phyloP scores from a whole-genome alignment of 2,888 invertebrate species.

The Ophion costatus region DNA sequence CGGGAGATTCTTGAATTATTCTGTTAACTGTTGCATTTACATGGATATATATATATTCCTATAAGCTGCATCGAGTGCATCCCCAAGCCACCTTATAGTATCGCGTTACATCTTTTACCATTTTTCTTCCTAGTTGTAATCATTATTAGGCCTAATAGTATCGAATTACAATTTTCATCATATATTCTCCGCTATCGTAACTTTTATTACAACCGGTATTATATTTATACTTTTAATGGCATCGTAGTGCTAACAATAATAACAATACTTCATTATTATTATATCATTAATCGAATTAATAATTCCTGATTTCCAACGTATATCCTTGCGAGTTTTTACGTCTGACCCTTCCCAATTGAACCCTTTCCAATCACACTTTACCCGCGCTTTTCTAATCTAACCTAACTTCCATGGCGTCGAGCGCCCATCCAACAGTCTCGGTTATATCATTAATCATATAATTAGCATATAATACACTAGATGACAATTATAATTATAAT shows the following conservation, averaged over 20 bases:
- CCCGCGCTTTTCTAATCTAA: no score
- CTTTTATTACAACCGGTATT: neutral
- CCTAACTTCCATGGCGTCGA: no score
- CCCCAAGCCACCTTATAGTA: slow-evolving; percentile 32
- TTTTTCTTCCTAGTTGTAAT: neutral
- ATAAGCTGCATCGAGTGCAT: slow-evolving; percentile 38
- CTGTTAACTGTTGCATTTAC: slow-evolving; percentile 45
- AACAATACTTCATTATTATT: neutral
- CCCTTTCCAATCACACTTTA: no score
- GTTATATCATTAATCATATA: no score
- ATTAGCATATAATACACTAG: no score
- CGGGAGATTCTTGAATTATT: slow-evolving; percentile 65
- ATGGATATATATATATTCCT: neutral
- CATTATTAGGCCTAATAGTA: neutral
- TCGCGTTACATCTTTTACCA: slow-evolving; percentile 50
- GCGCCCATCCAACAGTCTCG: no score
- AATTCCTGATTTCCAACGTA: no score
- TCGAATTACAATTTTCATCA: neutral
- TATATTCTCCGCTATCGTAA: neutral
- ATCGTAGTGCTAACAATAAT: no score
- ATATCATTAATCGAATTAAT: neutral
- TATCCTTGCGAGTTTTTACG: no score
- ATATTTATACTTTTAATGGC: neutral
- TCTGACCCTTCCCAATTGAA: no score
- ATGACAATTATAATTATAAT: no score